Evolutionary conservation across 2,113 vertebrate species (phyloP).

Genomic region (Cyanistes caeruleus): DNA sequence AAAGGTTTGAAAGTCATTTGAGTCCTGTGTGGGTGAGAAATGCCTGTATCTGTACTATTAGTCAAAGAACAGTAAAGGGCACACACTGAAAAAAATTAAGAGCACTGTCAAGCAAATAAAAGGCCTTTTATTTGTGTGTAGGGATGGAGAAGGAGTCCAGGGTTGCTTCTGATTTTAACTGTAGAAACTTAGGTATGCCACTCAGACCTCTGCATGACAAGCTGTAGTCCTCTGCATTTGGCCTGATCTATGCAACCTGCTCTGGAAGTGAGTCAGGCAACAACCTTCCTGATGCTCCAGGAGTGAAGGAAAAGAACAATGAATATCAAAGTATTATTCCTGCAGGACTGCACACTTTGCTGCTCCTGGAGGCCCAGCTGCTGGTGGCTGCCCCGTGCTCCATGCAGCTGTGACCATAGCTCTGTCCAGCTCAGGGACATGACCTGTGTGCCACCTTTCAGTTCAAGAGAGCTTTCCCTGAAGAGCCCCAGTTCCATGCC

Average conservation of each 20-base stretch:
- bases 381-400: rapidly evolving
- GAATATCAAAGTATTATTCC: background rate
- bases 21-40: slow-evolving; percentile 49
- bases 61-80: slow-evolving; percentile 40
- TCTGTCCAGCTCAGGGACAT: background rate
- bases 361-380: background rate
- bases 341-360: background rate
- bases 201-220: background rate
- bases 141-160: background rate
- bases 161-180: background rate
- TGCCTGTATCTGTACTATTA: slow-evolving; percentile 39
- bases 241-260: background rate
- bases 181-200: background rate
- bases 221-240: background rate
- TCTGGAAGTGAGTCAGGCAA: background rate
- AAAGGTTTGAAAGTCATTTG: slow-evolving; percentile 67
- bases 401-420: rapidly evolving
- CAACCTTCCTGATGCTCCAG: background rate
- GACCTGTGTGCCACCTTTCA: background rate
- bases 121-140: background rate
- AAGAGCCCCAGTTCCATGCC: background rate
- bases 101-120: slow-evolving; percentile 36
- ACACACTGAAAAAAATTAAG: background rate
- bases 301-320: background rate
- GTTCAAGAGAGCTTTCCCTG: background rate